phyloP scores from a whole-genome alignment of 2,888 invertebrate genomes.

The Spisula solida region DNA sequence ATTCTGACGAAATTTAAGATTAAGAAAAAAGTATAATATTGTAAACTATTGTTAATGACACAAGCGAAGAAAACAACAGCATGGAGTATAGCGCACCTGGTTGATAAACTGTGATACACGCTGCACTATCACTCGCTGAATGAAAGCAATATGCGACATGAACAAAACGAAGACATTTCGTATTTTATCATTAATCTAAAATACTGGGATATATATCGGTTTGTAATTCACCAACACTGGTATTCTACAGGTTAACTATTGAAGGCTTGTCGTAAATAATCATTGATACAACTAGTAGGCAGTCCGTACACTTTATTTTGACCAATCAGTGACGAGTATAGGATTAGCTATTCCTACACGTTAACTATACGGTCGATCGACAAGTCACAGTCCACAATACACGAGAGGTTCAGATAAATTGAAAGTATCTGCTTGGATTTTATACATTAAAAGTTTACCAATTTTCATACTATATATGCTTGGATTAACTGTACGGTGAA shows the following conservation, averaged over 20 bases:
- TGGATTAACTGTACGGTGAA: slow-evolving; percentile 39
- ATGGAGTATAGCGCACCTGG: background rate
- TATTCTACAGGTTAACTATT: slow-evolving; percentile 13
- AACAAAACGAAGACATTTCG: slow-evolving; percentile 20
- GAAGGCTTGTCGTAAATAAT: slow-evolving; percentile 21
- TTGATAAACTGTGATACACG: background rate
- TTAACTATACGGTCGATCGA: slow-evolving; percentile 42
- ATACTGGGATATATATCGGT: background rate
- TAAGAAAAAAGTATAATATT: background rate
- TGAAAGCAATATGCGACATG: background rate
- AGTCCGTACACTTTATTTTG: slow-evolving; percentile 1
- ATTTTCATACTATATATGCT: slow-evolving; percentile 29
- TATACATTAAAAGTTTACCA: slow-evolving; percentile 29
- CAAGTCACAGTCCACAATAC: slow-evolving; percentile 24
- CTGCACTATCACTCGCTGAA: background rate
- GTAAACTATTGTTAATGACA: background rate
- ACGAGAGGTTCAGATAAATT: slow-evolving; percentile 32
- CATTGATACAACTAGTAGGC: slow-evolving; percentile 15
- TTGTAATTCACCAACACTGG: background rate
- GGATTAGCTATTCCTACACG: slow-evolving; percentile 32
- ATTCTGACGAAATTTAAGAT: background rate
- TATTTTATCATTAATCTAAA: slow-evolving; percentile 18
- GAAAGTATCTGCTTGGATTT: slow-evolving; percentile 46
- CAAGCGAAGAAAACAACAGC: background rate
- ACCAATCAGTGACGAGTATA: slow-evolving; percentile 12